Conservation (phyloP, 1,140 invertebrate species). For the Drosophila guanche region DNA sequence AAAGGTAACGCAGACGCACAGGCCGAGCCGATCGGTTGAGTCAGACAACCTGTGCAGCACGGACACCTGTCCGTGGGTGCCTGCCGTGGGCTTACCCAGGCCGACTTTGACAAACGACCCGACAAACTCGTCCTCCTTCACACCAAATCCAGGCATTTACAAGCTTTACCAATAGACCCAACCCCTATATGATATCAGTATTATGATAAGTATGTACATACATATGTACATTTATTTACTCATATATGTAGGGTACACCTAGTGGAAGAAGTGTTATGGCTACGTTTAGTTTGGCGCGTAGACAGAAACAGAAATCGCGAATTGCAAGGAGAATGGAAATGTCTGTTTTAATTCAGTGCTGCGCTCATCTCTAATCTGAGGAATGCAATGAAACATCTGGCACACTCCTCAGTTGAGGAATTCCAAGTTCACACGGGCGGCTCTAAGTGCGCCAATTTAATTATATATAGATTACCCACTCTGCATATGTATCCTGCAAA, state of each 20-base stretch:
- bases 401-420: conserved; percentile 2
- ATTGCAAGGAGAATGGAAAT: conserved; percentile 21
- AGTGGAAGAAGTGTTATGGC: neutral
- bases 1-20: conserved; percentile 37
- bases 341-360: conserved; percentile 15
- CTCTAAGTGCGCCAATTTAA: too few species aligned
- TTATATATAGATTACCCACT: too few species aligned
- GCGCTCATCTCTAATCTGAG: conserved; percentile 27
- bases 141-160: conserved; percentile 41
- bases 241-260: conserved; percentile 6
- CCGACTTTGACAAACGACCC: conserved; percentile 53
- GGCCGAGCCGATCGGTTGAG: conserved; percentile 11
- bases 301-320: conserved; percentile 11
- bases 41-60: conserved; percentile 34
- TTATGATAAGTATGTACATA: conserved; percentile 20
- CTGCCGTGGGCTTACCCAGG: conserved; percentile 24
- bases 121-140: conserved; percentile 29
- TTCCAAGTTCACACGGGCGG: conserved; percentile 28
- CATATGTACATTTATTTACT: neutral
- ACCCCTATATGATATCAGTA: conserved; percentile 13
- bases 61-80: conserved; percentile 1
- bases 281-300: conserved; percentile 27
- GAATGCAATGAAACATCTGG: conserved; percentile 39
- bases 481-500: too few species aligned
- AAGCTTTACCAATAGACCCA: conserved; percentile 16